Evolutionary conservation across 2,113 vertebrate species (phyloP).

Genomic region (Ornithorhynchus anatinus): DNA sequence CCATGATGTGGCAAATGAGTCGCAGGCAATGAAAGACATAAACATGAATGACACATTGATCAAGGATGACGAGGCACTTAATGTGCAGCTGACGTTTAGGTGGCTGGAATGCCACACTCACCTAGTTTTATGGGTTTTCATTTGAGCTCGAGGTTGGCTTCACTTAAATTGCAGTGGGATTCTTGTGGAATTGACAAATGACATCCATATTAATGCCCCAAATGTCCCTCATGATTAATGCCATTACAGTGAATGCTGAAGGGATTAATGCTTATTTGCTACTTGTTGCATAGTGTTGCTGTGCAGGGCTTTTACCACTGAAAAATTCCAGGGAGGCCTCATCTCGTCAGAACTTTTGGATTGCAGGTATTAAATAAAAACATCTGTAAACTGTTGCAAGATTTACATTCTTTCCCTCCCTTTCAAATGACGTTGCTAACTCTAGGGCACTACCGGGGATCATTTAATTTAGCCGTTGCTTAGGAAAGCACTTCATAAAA

Average conservation of each 20-base stretch:
- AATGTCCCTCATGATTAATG: constrained; percentile 59
- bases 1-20: not conserved
- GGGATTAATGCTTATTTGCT: constrained; percentile 69
- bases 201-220: constrained; percentile 59
- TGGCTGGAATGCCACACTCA: constrained; percentile 24
- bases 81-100: constrained; percentile 4
- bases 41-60: constrained; percentile 17
- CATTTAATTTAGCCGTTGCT: constrained; percentile 58
- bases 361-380: constrained; percentile 66
- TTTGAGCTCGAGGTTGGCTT: constrained; percentile 23
- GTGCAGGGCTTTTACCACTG: constrained; percentile 4
- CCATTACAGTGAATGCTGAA: constrained; percentile 60
- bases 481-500: constrained; percentile 66
- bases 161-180: constrained; percentile 49
- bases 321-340: constrained; percentile 51
- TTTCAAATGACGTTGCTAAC: constrained; percentile 61
- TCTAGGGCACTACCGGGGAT: constrained; percentile 54
- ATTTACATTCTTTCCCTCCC: constrained; percentile 55
- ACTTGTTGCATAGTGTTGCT: constrained; percentile 40
- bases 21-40: constrained; percentile 5
- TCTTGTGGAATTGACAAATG: constrained; percentile 42
- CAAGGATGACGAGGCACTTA: constrained; percentile 15
- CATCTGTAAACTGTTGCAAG: constrained; percentile 65
- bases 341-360: constrained; percentile 62
- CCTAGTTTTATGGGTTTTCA: constrained; percentile 25